Evolutionary conservation across 2,888 invertebrate genomes (phyloP), one percentile per base, ranked within the genome.

Genomic region (Aporophyla lueneburgensis): DNA sequence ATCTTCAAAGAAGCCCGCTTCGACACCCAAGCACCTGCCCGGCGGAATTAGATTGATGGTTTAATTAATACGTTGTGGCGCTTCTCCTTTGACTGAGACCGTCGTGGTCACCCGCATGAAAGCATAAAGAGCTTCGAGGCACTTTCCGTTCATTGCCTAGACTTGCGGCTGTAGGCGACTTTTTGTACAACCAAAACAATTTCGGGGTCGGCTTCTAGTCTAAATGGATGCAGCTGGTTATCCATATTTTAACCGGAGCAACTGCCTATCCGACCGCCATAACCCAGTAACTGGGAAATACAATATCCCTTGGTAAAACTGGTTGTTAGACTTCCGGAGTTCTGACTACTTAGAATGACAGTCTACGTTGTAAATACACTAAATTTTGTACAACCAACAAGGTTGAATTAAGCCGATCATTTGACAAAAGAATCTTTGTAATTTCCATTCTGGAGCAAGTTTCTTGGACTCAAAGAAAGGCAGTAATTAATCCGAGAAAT

Each of bases 401-500:
- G 58, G 12, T 27, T 21, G 78, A 73, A 87, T 71, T 62, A 74
- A 75, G 56, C 16, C 61, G 40, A 74, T 73, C 24, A 65, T 73
- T 74, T 78, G 21, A 71, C 73, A 63, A 75, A 71, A 72, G 65
- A 75, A 78, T 67, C 68, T 69, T 51, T 71, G 65, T 70, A 68
- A 75, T 80, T 67, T 76, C 43, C 40, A 76, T 77, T 83, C 58
- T 69, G 65, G 71, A 70, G 81, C 65, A 77, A 87, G 68, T 77
- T 83, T 78, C 81, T 78, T 43, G 12, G 54, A 74, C 66, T 86
- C 75, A 86, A 84, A 84, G 76, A 81, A 85, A 78, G 70, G 53
- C 74, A 84, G 74, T 81, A 84, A 87, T 87, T 83, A 85, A 85
- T 82, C 75, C 76, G 69, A 74, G 78, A 70, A 74, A 86, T 76